Percentiles rank a stretch among this genome's conserved stretches.
These are phyloP conservation scores for Raja brachyura DNA, from an alignment of 2,113 vertebrate genomes.

Conservation along the genomic window DNA sequence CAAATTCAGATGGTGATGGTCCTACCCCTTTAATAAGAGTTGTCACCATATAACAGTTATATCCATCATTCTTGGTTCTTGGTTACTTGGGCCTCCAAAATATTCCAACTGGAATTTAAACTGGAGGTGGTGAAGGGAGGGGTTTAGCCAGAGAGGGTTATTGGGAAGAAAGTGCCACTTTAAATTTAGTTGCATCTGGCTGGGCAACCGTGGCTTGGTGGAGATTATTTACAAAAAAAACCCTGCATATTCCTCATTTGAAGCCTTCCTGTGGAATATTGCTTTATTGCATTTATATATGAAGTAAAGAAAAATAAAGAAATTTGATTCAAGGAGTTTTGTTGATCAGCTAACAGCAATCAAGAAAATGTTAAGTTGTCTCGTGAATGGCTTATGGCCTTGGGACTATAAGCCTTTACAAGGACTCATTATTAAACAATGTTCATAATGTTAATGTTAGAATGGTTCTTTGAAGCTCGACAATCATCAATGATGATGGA, in stretches of 20 bases:
- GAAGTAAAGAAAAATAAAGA: neutral
- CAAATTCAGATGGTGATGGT: neutral
- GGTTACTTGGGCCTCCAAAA: too few relatives aligned
- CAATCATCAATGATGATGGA: neutral
- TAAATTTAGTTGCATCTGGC: too few relatives aligned
- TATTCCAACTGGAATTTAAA: too few relatives aligned
- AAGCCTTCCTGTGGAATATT: neutral
- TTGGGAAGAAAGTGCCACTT: too few relatives aligned
- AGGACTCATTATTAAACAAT: neutral
- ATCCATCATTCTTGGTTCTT: neutral
- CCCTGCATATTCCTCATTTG: neutral
- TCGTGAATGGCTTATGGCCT: neutral
- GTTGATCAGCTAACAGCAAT: neutral
- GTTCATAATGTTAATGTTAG: neutral
- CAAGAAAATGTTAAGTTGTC: neutral
- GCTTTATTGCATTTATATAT: neutral
- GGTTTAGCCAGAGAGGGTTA: too few relatives aligned
- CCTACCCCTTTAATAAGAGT: neutral
- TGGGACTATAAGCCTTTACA: too few relatives aligned
- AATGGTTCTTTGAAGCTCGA: neutral
- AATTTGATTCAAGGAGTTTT: neutral
- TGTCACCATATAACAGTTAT: neutral
- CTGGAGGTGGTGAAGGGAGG: too few relatives aligned
- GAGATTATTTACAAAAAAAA: too few relatives aligned
- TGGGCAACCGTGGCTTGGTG: too few relatives aligned